Percentiles rank a stretch among this genome's conserved stretches.
These are phyloP conservation scores for Phodopus roborovskii DNA, from an alignment of 2,113 vertebrate species.

Conservation along the genomic window DNA sequence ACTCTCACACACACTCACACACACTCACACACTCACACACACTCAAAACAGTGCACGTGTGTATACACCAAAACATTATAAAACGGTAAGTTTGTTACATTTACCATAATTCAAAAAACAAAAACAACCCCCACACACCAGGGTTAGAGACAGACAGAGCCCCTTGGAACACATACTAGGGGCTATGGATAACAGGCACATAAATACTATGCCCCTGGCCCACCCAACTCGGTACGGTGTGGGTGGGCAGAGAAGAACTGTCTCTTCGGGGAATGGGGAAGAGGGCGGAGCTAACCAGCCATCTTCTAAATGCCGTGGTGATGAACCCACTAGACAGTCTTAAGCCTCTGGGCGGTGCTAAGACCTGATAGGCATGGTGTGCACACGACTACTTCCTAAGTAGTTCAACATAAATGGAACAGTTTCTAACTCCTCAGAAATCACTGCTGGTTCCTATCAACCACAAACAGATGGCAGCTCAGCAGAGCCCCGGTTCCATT, in stretches of 20 bases:
- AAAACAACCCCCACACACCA: neutral
- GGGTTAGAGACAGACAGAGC: neutral
- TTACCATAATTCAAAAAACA: neutral
- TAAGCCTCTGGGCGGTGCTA: neutral
- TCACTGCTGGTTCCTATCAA: slow-evolving; percentile 61
- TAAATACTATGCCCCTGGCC: neutral
- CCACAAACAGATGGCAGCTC: slow-evolving; percentile 68
- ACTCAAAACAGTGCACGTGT: neutral
- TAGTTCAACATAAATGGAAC: slow-evolving; percentile 46
- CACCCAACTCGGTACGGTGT: neutral
- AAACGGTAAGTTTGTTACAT: neutral
- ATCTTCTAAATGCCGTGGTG: neutral
- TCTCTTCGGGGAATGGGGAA: neutral
- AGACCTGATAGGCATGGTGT: slow-evolving; percentile 43
- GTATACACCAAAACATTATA: neutral
- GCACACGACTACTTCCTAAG: slow-evolving; percentile 64
- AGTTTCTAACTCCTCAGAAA: slow-evolving; percentile 42
- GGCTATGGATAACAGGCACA: neutral
- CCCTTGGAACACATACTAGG: neutral
- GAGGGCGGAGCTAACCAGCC: neutral
- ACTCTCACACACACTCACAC: too few relatives aligned
- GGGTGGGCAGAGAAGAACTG: neutral
- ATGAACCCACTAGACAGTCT: neutral
- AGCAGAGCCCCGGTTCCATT: slow-evolving; percentile 76
- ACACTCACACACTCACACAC: too few relatives aligned